A percentile compares a stretch with the other conserved stretches of the same genome.
Evolutionary conservation across 2,113 vertebrate species (phyloP).

Genomic region (Pagrus major): DNA sequence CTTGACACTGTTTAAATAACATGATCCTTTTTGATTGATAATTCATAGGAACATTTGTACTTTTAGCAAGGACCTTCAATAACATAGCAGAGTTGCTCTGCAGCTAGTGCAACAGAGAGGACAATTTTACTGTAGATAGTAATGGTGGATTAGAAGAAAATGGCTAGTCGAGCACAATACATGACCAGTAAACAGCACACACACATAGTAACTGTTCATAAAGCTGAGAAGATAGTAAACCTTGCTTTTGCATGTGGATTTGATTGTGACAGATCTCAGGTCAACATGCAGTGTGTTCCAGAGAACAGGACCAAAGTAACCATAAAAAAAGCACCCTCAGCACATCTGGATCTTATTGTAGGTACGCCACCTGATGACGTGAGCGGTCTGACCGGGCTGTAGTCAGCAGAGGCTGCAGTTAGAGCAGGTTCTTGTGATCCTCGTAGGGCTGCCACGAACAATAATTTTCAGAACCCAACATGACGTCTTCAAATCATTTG

Average conservation of each 20-base stretch:
- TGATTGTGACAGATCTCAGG: not conserved
- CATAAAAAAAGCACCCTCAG: not conserved
- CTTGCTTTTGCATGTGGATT: not conserved
- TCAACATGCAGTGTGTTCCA: not conserved
- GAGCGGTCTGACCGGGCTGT: not conserved
- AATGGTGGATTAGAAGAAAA: not conserved
- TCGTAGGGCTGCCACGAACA: not conserved
- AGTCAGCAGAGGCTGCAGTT: not conserved
- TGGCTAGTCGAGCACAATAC: not conserved
- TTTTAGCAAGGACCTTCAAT: not conserved
- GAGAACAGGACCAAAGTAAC: not conserved
- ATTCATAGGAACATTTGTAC: not conserved
- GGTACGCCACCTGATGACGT: conserved; percentile 42
- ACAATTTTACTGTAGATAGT: not conserved
- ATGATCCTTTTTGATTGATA: too few relatives aligned
- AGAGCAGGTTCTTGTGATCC: not conserved
- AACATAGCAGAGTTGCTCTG: not conserved
- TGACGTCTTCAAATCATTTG: not conserved
- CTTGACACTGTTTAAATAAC: not conserved
- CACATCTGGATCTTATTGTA: conserved; percentile 54
- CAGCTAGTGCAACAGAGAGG: not conserved
- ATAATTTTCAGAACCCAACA: not conserved
- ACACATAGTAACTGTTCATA: not conserved
- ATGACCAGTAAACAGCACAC: not conserved
- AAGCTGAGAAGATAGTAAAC: not conserved